Conservation (phyloP, 2,888 invertebrate genomes). For the Drosophila testacea region DNA sequence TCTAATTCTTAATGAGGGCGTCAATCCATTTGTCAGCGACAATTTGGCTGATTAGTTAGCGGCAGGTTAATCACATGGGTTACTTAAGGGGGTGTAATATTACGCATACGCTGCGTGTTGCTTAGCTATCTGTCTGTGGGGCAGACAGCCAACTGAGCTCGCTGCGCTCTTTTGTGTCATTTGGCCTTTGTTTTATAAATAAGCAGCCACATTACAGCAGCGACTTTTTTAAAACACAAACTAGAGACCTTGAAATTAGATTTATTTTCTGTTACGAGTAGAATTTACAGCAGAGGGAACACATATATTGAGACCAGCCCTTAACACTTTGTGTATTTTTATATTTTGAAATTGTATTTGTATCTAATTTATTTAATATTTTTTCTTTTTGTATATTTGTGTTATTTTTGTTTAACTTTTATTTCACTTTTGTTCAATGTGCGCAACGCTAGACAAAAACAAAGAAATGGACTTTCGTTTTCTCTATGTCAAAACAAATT, state of each 20-base stretch:
- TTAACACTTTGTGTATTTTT: conserved; percentile 8
- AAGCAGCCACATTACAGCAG: conserved; percentile 30
- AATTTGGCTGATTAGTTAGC: conserved; percentile 65
- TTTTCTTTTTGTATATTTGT: conserved; percentile 19
- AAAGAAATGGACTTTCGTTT: conserved; percentile 76
- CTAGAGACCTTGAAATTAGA: conserved; percentile 77
- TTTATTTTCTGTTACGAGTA: conserved; percentile 2
- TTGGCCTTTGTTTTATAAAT: conserved; percentile 43
- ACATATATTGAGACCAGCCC: neutral
- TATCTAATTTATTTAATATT: conserved; percentile 34
- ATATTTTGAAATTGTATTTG: conserved; percentile 20
- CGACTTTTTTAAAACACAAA: conserved; percentile 74
- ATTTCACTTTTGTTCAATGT: conserved; percentile 39
- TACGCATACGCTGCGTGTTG: conserved; percentile 37
- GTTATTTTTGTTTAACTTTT: conserved; percentile 39
- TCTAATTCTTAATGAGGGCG: conserved; percentile 78
- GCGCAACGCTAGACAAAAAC: conserved; percentile 48
- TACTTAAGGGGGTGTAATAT: conserved; percentile 22
- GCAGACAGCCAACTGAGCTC: conserved; percentile 51
- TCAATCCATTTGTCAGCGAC: conserved; percentile 79
- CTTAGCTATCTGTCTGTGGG: conserved; percentile 5
- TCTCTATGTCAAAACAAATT: conserved; percentile 67
- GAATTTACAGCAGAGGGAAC: conserved; percentile 1
- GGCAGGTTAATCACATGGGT: neutral
- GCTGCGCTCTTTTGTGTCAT: conserved; percentile 13